A percentile compares a stretch with the other conserved stretches of the same genome.
These are phyloP conservation scores for Drosophila athabasca DNA, from an alignment of 1,140 invertebrate genomes.

Conservation along the genomic window DNA sequence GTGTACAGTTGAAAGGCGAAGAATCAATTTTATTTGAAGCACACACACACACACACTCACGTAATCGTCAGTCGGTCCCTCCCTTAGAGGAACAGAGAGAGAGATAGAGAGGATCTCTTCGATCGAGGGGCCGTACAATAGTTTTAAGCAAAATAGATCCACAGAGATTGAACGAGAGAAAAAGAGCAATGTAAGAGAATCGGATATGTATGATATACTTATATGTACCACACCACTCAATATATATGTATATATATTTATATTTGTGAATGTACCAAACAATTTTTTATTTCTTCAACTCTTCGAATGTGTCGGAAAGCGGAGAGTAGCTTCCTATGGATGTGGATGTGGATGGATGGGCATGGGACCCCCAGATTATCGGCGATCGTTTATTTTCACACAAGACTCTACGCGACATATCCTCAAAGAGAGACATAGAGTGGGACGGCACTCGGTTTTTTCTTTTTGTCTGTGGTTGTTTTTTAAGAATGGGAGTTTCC, in stretches of 20 bases:
- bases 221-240: constrained; percentile 59
- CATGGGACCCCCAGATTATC: too few species aligned
- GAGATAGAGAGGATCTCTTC: constrained; percentile 9
- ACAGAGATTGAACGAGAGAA: neutral
- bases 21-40: too few species aligned
- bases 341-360: too few species aligned
- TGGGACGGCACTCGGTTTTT: too few species aligned
- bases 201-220: constrained; percentile 65
- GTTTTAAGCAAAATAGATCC: neutral
- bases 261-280: constrained; percentile 60
- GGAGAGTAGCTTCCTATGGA: too few species aligned
- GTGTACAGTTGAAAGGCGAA: constrained; percentile 40
- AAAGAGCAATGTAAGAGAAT: constrained; percentile 39
- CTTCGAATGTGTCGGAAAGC: too few species aligned
- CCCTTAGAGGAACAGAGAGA: constrained; percentile 1
- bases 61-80: too few species aligned
- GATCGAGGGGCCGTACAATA: constrained; percentile 19
- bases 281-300: constrained; percentile 22
- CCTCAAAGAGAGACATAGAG: constrained; percentile 1
- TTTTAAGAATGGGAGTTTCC: constrained; percentile 4
- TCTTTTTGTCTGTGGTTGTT: too few species aligned
- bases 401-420: constrained; percentile 52
- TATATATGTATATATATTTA: constrained; percentile 62
- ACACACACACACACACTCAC: too few species aligned
- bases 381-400: too few species aligned